A percentile compares a stretch with the other conserved stretches of the same genome.
Evolutionary conservation across 1,140 invertebrate species (phyloP).

Genomic region (Drosophila watanabei): DNA sequence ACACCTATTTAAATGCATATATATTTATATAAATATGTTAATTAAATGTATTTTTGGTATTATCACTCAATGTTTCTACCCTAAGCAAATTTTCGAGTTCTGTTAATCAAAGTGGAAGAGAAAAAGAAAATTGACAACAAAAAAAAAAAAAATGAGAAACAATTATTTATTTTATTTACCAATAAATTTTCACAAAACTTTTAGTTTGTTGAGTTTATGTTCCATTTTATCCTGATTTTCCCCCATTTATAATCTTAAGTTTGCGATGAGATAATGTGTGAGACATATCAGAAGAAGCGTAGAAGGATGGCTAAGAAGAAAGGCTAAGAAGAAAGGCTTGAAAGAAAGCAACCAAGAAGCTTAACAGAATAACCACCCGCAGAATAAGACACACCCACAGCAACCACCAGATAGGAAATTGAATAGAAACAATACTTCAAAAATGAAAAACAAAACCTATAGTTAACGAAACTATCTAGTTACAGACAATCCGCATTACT

Average conservation of each 20-base stretch:
- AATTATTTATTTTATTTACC: conserved; percentile 78
- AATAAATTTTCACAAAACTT: conserved; percentile 70
- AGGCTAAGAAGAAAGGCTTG: not conserved
- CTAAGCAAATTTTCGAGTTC: conserved; percentile 72
- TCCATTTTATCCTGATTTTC: not conserved
- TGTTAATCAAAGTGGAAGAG: conserved; percentile 64
- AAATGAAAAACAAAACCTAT: conserved; percentile 42
- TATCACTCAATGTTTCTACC: conserved; percentile 74
- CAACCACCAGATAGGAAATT: conserved; percentile 53
- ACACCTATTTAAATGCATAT: conserved; percentile 61
- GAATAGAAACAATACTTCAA: conserved; percentile 46
- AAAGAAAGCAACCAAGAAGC: conserved; percentile 28
- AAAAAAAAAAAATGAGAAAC: conserved; percentile 35
- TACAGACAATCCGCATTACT: conserved; percentile 72
- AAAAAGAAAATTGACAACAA: conserved; percentile 20
- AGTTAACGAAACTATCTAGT: conserved; percentile 77
- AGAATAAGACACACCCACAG: conserved; percentile 59
- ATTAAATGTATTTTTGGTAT: conserved; percentile 77
- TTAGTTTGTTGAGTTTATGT: conserved; percentile 25
- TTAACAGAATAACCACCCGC: conserved; percentile 60
- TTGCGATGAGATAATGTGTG: conserved; percentile 24
- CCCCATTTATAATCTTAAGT: not conserved
- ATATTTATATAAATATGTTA: conserved; percentile 66
- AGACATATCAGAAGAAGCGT: conserved; percentile 43
- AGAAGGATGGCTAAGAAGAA: not conserved